Base-by-base conservation (phyloP, 2,888 invertebrate species). In the Antheraea yamamai region DNA sequence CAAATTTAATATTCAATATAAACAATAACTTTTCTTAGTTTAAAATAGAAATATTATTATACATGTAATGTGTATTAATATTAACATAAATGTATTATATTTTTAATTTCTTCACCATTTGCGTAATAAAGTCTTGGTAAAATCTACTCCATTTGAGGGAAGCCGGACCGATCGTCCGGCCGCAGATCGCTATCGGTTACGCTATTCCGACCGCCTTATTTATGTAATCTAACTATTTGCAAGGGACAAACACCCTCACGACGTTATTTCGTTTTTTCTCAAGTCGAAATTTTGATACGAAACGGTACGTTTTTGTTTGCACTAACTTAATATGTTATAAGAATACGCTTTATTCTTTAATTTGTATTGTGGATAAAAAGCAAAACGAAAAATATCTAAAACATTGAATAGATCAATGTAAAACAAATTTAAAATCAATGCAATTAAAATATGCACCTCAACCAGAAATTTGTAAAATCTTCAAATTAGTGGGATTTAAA, bases 141-240 rank as follows among this genome's bases (percentile, higher is more conserved):
- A 89, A 88, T 89, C 88, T 85, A 91, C 89, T 93, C 92, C 92
- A 93, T 92, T 93, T 91, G 89, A 86, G 88, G 84, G 84, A 81
- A 81, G 80, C 78, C 81, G 79, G 80, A 68, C 78, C 80, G 79
- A 76, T 76, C 82, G 84, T 84, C 86, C 87, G 88, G 85, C 91
- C 91, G 81, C 92, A 91, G 94, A 93, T 94, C 88, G 83, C 90
- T 90, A 94, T 94, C 93, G 88, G 82, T 83, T 85, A 88, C 89
- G 89, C 89, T 88, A 89, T 90, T 89, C 89, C 87, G 90, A 88
- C 89, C 91, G 92, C 89, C 92, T 94, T 94, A 94, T 94, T 94
- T 94, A 94, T 94, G 93, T 93, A 94, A 95, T 94, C 93, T 94
- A 90, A 92, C 93, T 92, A 92, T 94, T 94, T 92, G 91, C 85